These are phyloP conservation scores for Telenomus remus DNA, from an alignment of 1,140 invertebrate genomes.

Conservation along the genomic window DNA sequence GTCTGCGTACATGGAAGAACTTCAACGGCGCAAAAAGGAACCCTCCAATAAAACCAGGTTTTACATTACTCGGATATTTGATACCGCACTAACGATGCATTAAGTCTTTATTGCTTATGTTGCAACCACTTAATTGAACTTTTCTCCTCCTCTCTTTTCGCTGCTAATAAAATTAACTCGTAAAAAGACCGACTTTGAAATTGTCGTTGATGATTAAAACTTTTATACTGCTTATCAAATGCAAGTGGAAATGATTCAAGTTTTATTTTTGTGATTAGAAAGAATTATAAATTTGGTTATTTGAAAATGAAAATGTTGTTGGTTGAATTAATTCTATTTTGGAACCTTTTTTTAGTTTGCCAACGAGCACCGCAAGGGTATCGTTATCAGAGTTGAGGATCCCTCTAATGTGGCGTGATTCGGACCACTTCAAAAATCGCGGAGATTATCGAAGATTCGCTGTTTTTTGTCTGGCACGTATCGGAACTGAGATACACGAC, in stretches of 20 bases:
- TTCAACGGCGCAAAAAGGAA: slow-evolving; percentile 78
- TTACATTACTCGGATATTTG: slow-evolving; percentile 9
- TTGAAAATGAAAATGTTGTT: no score
- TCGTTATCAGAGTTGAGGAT: slow-evolving; percentile 80
- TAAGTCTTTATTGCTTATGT: not conserved
- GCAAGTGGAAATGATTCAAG: no score
- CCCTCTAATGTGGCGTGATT: slow-evolving; percentile 84
- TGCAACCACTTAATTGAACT: not conserved
- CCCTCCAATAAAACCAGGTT: slow-evolving; percentile 61
- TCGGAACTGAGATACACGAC: slow-evolving; percentile 83
- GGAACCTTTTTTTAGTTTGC: slow-evolving; percentile 45
- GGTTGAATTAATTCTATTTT: not conserved
- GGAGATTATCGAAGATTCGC: slow-evolving; percentile 83
- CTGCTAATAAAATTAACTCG: no score
- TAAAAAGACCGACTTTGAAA: no score
- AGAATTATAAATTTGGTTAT: no score
- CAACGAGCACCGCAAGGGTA: slow-evolving; percentile 70
- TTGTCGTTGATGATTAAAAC: no score
- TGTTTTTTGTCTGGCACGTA: slow-evolving; percentile 82
- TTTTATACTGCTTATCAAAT: no score
- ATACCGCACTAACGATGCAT: not conserved
- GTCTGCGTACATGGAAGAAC: slow-evolving; percentile 81
- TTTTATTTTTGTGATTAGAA: no score
- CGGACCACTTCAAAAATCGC: slow-evolving; percentile 85
- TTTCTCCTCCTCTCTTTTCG: no score